Conservation (phyloP, 1,140 invertebrate genomes). For the Cydia splendana region DNA sequence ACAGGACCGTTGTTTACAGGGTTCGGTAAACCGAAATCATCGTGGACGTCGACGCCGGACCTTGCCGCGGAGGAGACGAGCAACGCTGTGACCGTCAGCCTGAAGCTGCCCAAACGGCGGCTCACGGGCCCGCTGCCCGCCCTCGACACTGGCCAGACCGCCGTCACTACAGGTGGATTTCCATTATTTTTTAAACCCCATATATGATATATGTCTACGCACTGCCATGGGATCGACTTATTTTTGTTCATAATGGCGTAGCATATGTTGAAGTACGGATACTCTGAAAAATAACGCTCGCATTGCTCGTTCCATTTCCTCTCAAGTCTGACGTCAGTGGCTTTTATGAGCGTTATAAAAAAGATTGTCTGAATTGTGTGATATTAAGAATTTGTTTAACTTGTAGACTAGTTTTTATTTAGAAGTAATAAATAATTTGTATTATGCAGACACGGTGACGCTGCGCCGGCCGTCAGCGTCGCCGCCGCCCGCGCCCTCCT, state of each 20-base stretch:
- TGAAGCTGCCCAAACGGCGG: conserved; percentile 83
- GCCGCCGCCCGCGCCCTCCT: conserved; percentile 64
- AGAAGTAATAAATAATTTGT: conserved; percentile 8
- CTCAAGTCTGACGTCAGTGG: no score
- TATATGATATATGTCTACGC: no score
- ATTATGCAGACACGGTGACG: conserved; percentile 66
- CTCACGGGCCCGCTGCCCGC: conserved; percentile 75
- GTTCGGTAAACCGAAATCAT: conserved; percentile 76
- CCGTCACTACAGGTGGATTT: conserved; percentile 35
- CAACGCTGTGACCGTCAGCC: conserved; percentile 82
- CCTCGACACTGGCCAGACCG: conserved; percentile 78
- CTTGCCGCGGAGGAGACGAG: conserved; percentile 81
- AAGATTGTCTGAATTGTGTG: no score
- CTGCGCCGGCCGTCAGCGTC: conserved; percentile 76
- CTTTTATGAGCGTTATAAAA: no score
- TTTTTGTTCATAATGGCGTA: no score
- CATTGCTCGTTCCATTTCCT: no score
- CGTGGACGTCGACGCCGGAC: conserved; percentile 88
- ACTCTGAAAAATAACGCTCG: no score
- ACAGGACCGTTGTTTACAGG: conserved; percentile 43
- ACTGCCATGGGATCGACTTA: no score
- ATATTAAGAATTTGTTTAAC: no score
- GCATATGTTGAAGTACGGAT: no score
- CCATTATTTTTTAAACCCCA: no score
- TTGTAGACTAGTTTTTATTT: no score